Evolutionary conservation across 2,113 vertebrate genomes (phyloP).

Genomic region (Brevimyrus niger): DNA sequence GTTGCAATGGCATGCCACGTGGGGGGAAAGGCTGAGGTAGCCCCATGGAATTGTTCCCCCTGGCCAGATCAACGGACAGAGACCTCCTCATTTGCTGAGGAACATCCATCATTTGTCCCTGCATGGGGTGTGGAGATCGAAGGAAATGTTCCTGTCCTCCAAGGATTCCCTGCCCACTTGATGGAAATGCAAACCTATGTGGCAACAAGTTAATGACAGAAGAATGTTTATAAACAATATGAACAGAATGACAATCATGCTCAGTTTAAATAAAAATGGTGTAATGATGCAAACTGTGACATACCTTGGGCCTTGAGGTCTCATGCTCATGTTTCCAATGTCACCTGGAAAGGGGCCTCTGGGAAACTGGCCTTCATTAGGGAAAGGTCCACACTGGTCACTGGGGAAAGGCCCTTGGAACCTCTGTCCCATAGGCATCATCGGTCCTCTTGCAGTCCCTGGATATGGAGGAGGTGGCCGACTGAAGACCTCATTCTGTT

Average conservation of each 20-base stretch:
- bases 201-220: background rate
- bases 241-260: background rate
- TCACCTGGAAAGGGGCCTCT: conserved; percentile 63
- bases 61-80: conserved; percentile 63
- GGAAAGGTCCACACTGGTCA: conserved; percentile 58
- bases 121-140: conserved; percentile 59
- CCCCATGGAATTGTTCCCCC: conserved; percentile 47
- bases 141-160: conserved; percentile 73
- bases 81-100: conserved; percentile 71
- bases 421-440: conserved; percentile 51
- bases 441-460: conserved; percentile 59
- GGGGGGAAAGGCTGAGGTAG: conserved; percentile 73
- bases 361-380: conserved; percentile 57
- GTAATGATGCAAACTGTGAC: background rate
- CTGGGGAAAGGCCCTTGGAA: conserved; percentile 57
- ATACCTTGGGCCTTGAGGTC: conserved; percentile 72
- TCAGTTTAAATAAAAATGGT: background rate
- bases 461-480: conserved; percentile 92
- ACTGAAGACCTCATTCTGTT: conserved; percentile 58
- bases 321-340: conserved; percentile 59
- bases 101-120: conserved; percentile 50
- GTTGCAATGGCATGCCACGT: conserved; percentile 68
- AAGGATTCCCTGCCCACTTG: conserved; percentile 53
- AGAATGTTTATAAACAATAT: background rate
- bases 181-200: conserved; percentile 46